phyloP scores from a whole-genome alignment of 2,888 invertebrate species.

The Pseudococcus jackbeardsleyi region DNA sequence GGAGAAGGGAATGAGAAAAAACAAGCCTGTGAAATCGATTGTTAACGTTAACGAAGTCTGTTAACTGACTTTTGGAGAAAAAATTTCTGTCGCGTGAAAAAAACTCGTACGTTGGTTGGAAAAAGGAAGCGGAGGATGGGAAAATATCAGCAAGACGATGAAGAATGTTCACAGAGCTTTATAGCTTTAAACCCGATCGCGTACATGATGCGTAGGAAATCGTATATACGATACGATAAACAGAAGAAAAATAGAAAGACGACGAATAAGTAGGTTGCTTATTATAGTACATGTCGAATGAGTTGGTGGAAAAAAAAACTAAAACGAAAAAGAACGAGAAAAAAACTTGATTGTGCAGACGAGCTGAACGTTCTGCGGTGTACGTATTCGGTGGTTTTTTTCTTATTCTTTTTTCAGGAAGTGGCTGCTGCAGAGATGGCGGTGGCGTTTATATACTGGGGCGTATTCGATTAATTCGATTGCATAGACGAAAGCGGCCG shows the following conservation, averaged over 20 bases:
- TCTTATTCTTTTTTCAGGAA: background rate
- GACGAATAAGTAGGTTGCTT: constrained; percentile 26
- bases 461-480: constrained; percentile 33
- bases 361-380: background rate
- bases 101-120: background rate
- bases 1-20: background rate
- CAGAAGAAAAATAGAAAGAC: background rate
- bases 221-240: background rate
- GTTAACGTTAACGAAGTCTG: constrained; percentile 12
- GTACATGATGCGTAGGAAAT: background rate
- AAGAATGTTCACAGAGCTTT: constrained; percentile 2
- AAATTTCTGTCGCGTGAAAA: background rate
- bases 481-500: constrained; percentile 10
- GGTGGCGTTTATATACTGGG: constrained; percentile 5
- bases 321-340: background rate
- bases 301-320: background rate
- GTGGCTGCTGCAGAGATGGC: background rate
- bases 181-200: background rate
- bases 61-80: background rate
- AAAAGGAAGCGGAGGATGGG: background rate
- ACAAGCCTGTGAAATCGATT: constrained; percentile 8
- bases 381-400: background rate
- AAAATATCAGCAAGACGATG: background rate
- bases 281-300: constrained; percentile 6
- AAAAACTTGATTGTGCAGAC: background rate